Percentiles rank a stretch among this genome's conserved stretches.
Conservation (phyloP, 2,113 vertebrate species). For the Ceuthmochares aereus region DNA sequence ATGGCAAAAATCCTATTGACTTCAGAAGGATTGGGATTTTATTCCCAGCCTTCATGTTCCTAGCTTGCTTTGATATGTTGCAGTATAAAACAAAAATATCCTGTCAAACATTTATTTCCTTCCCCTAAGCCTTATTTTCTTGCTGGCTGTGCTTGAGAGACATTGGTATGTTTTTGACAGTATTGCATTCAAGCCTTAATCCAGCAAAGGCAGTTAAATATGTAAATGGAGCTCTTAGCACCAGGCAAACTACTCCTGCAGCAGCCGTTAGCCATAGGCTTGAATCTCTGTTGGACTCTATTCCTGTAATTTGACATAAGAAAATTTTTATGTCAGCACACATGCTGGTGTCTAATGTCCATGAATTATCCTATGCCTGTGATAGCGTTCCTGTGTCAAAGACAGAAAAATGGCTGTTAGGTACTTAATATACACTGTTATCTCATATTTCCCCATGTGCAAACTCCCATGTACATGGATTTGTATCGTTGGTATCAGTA, state of each 20-base stretch:
- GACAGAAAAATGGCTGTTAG: background rate
- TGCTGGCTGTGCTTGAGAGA: background rate
- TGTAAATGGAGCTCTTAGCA: background rate
- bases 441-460: background rate
- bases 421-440: background rate
- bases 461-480: background rate
- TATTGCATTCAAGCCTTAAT: background rate
- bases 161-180: background rate
- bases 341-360: background rate
- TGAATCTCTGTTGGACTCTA: background rate
- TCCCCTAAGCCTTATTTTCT: background rate
- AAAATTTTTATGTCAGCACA: background rate
- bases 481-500: background rate
- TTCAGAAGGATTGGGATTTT: background rate
- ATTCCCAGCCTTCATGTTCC: background rate
- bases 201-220: background rate
- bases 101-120: background rate
- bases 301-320: background rate
- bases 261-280: background rate
- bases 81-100: background rate
- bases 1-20: background rate
- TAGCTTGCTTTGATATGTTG: background rate
- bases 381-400: background rate
- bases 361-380: background rate
- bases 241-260: background rate